Evolutionary conservation across 2,113 vertebrate genomes (phyloP), one percentile per base, ranked within the genome.

Genomic region (Carassius gibelio): DNA sequence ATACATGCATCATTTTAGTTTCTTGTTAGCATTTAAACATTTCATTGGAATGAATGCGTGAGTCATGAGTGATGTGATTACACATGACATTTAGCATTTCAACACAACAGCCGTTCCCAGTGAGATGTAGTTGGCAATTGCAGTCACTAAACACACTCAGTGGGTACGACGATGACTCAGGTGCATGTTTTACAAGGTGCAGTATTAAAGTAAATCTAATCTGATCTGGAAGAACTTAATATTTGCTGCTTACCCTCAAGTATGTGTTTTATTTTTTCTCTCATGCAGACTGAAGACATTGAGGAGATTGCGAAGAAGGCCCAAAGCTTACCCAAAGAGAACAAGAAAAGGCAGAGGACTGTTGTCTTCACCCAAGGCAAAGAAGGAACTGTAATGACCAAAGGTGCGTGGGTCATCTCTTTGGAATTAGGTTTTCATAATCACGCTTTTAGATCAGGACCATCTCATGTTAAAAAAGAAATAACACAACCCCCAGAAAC

Each of bases 341-440:
- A 99, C 94, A 92, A 85, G 34, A 96, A 96, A 93, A 97, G 97
- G 89, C 92, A 95, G 84, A 92, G 98, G 83, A 92, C 97, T 2
- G 95, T 99, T 17, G 93, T 99, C 85, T 95, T 99, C 76, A 99
- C 98, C 42, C 98, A 99, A 90, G 98, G 98, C 57, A 97, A 96
- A 69, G 95, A 97, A 4, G 94, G 96, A 45, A 99, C 98, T 0
- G 75, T 96, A 30, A 86, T 98, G 94, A 95, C 94, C 80, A 94
- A 91, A 91, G 94, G 97, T 99, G 95, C 78, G 9, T 88, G 42
- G 52, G 30, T 88, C 74, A 52, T 81, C 19, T 21, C 3, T 57
- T 83, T 2, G 5, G 23, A 81, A 81, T 62, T 57, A 14, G 48
- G 26, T 76, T 62, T 86, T 81, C 5, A 48, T 45, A 48, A 72